These are phyloP conservation scores for Papilio glaucus DNA, from an alignment of 1,140 invertebrate genomes.

Conservation along the genomic window DNA sequence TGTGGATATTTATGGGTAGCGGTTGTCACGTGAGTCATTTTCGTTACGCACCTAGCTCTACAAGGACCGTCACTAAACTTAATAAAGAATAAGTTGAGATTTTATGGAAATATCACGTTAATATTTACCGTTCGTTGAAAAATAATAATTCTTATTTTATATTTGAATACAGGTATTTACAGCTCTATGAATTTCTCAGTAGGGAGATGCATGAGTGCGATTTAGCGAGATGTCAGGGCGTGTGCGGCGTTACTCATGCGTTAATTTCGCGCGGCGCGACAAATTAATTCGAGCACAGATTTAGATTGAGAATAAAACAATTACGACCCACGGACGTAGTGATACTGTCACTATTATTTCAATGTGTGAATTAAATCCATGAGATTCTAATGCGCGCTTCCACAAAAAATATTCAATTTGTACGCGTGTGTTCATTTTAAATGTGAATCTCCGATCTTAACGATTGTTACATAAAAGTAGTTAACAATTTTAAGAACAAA, in stretches of 20 bases:
- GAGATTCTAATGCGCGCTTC: neutral
- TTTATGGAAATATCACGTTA: too few relatives aligned
- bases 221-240: constrained; percentile 72
- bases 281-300: constrained; percentile 78
- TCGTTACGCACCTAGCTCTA: too few relatives aligned
- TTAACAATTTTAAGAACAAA: too few relatives aligned
- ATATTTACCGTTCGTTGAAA: too few relatives aligned
- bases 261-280: constrained; percentile 72
- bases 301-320: constrained; percentile 62
- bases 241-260: constrained; percentile 71
- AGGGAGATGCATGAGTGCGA: constrained; percentile 63
- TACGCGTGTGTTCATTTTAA: too few relatives aligned
- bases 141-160: neutral
- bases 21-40: too few relatives aligned
- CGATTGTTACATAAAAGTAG: too few relatives aligned
- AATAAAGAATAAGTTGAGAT: too few relatives aligned
- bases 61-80: too few relatives aligned
- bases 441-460: too few relatives aligned
- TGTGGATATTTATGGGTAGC: too few relatives aligned
- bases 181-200: constrained; percentile 49
- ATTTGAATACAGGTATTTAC: constrained; percentile 38
- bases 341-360: constrained; percentile 35
- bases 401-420: neutral
- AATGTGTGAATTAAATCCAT: neutral
- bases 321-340: constrained; percentile 37